Evolutionary conservation across 2,797 vertebrate species (phyloP), one percentile per base, ranked within the genome.

Genomic region (Mallotus villosus): DNA sequence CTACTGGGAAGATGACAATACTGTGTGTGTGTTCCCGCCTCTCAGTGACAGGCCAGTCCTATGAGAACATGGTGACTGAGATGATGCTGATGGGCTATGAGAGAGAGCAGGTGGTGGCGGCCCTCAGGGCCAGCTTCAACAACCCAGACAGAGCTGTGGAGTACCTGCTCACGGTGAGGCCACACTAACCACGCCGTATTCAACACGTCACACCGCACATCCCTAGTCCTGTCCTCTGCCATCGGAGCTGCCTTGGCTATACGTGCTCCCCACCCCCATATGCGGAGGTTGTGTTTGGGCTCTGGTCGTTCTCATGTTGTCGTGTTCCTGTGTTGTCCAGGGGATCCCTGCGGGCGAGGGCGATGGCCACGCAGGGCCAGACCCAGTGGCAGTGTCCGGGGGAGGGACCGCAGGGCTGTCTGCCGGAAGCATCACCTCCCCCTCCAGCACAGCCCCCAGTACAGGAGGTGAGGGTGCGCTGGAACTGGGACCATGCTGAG

Each of bases 11-110:
- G 19, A n/a, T 17, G 51, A 19, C 51, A n/a, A 55, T 55, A n/a
- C 5, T 25, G 24, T 61, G 58, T 12, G 58, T 22, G 24, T 25
- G 17, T n/a, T 12, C 4, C 32, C 16, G n/a, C 4, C 11, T 46
- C 22, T 17, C 73, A 99, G 97, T 99, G 85, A 99, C 97, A 0
- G 97, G 97, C 75, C 93, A 96, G 69, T 96, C 96, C 1, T 99
- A 99, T 6, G 97, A 99, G 79, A 95, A 97, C 83, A 97, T 99
- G 97, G 96, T 99, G 84, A 96, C 95, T 3, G 97, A 99, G 90
- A 99, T 99, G 90, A 98, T 99, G 97, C 94, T 97, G 63, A 98
- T 99, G 95, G 97, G 97, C 51, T 99, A 98, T 29, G 97, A 97
- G 83, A 92, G 95, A 81, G 96, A 98, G 73, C 94, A 95, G 89